Evolutionary conservation across 2,888 invertebrate species (phyloP).

Genomic region (Achlya flavicornis): DNA sequence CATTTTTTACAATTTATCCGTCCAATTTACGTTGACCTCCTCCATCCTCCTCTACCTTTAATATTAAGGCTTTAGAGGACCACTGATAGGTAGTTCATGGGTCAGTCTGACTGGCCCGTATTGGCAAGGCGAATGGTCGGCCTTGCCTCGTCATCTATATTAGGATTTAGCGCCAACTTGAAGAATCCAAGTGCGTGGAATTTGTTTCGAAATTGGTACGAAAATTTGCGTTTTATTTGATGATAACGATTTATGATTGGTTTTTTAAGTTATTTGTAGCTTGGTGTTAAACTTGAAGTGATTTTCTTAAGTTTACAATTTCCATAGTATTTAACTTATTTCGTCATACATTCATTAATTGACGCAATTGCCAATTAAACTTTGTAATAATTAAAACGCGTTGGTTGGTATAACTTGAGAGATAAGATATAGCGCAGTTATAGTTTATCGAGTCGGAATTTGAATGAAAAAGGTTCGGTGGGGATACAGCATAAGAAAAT

Average conservation of each 20-base stretch:
- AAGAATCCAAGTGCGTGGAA: constrained; percentile 20
- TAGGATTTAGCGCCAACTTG: constrained; percentile 38
- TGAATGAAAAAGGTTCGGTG: too few species aligned
- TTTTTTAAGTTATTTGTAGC: background rate
- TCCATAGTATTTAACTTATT: too few species aligned
- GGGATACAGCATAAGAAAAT: too few species aligned
- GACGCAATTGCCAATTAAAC: too few species aligned
- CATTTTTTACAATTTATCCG: constrained; percentile 19
- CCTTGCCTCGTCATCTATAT: constrained; percentile 48
- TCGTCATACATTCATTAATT: too few species aligned
- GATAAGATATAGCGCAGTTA: too few species aligned
- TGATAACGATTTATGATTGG: background rate
- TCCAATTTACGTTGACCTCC: constrained; percentile 1
- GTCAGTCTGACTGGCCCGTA: background rate
- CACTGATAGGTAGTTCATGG: background rate
- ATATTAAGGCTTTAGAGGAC: background rate
- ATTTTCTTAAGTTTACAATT: too few species aligned
- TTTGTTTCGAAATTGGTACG: constrained; percentile 8
- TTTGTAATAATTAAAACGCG: too few species aligned
- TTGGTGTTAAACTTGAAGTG: too few species aligned
- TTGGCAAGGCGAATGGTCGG: constrained; percentile 51
- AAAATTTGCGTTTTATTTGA: constrained; percentile 2
- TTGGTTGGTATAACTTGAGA: too few species aligned
- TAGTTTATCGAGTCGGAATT: too few species aligned
- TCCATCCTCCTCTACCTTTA: background rate